Conservation (phyloP, 2,113 vertebrate species). For the Pteropus alecto region DNA sequence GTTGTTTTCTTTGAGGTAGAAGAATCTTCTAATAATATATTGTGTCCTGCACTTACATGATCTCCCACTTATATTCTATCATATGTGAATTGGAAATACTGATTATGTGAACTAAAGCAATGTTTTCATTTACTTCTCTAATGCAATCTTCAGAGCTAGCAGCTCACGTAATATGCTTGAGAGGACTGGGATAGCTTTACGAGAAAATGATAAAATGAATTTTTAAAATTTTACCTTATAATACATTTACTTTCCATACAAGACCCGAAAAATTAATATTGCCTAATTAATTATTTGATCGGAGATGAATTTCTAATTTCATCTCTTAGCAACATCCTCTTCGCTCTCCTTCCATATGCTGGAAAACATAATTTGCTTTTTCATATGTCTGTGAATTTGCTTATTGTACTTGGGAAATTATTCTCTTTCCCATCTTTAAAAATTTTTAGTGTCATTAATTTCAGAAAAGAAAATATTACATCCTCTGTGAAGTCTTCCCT, state of each 20-base stretch:
- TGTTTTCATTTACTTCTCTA: not conserved
- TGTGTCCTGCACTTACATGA: not conserved
- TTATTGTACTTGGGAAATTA: not conserved
- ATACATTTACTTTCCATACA: not conserved
- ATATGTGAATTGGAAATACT: not conserved
- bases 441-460: not conserved
- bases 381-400: not conserved
- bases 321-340: not conserved
- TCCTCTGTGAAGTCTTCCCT: not conserved
- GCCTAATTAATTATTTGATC: not conserved
- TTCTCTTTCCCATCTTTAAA: not conserved
- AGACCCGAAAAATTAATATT: not conserved
- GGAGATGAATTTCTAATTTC: not conserved
- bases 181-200: not conserved
- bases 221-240: not conserved
- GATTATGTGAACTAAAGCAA: not conserved
- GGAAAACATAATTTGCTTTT: not conserved
- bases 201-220: not conserved
- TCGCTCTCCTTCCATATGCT: not conserved
- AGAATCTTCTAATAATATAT: not conserved
- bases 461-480: not conserved
- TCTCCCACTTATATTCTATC: not conserved
- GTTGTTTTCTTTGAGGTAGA: not conserved
- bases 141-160: not conserved
- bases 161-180: not conserved